phyloP scores from a whole-genome alignment of 2,113 vertebrate genomes.

The Henicopernis longicauda region DNA sequence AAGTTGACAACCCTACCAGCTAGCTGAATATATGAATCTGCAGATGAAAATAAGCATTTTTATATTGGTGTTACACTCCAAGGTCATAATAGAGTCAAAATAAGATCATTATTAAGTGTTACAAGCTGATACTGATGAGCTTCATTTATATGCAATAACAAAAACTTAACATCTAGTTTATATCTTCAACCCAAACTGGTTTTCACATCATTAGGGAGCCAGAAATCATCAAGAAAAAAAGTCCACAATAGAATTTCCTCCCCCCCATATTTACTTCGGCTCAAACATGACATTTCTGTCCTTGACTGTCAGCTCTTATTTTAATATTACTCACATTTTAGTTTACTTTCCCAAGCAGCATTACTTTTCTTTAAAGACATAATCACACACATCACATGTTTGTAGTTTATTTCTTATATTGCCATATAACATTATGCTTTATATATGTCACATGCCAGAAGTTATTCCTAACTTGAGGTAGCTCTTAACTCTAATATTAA shows the following conservation, averaged over 20 bases:
- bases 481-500: background rate
- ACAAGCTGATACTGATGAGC: slow-evolving; percentile 3
- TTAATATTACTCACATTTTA: background rate
- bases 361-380: background rate
- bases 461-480: background rate
- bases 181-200: background rate
- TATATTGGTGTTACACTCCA: background rate
- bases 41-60: background rate
- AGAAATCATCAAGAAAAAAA: background rate
- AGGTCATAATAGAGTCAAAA: background rate
- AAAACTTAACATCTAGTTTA: background rate
- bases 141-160: background rate
- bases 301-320: background rate
- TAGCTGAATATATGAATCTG: background rate
- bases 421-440: background rate
- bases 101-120: slow-evolving; percentile 17
- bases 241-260: background rate
- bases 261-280: background rate
- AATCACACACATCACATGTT: background rate
- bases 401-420: background rate
- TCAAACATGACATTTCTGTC: background rate
- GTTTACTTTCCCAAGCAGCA: background rate
- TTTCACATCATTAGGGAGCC: slow-evolving; percentile 29
- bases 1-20: background rate
- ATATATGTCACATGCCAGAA: background rate